A percentile compares a stretch with the other conserved stretches of the same genome.
phyloP scores from a whole-genome alignment of 2,113 vertebrate genomes.

The Ranitomeya imitator region DNA sequence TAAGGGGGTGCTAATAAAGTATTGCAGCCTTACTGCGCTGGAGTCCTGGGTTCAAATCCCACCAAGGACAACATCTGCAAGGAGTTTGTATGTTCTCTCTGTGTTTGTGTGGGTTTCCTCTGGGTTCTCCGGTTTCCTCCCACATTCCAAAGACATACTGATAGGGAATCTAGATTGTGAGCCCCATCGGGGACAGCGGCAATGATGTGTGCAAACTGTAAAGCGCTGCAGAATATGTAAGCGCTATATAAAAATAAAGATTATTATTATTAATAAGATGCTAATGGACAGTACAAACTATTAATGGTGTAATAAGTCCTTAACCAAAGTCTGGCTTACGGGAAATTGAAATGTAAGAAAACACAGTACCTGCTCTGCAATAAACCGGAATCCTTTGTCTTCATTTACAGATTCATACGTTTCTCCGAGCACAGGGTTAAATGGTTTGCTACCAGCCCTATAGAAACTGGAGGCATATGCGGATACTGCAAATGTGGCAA shows the following conservation, averaged over 20 bases:
- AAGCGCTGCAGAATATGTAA: too few species aligned
- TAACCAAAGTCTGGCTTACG: neutral
- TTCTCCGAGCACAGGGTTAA: slow-evolving; percentile 95
- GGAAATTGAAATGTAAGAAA: neutral
- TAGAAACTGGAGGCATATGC: slow-evolving; percentile 92
- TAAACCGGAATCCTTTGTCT: slow-evolving; percentile 90
- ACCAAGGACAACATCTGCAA: too few species aligned
- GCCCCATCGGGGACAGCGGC: too few species aligned
- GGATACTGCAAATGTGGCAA: slow-evolving; percentile 92
- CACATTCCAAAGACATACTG: too few species aligned
- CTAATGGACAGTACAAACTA: neutral
- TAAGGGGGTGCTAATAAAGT: neutral
- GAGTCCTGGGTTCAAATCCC: too few species aligned
- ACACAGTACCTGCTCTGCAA: slow-evolving; percentile 88
- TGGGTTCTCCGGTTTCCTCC: too few species aligned
- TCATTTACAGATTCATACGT: slow-evolving; percentile 90
- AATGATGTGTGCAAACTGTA: too few species aligned
- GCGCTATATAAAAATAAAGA: too few species aligned
- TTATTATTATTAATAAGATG: neutral
- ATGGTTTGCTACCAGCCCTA: slow-evolving; percentile 94
- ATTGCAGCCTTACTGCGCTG: too few species aligned
- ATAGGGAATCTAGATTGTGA: too few species aligned
- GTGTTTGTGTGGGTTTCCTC: too few species aligned
- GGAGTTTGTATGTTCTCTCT: too few species aligned
- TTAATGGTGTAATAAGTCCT: neutral